Conservation (phyloP, 2,113 vertebrate species). For the Chaenogobius annularis region DNA sequence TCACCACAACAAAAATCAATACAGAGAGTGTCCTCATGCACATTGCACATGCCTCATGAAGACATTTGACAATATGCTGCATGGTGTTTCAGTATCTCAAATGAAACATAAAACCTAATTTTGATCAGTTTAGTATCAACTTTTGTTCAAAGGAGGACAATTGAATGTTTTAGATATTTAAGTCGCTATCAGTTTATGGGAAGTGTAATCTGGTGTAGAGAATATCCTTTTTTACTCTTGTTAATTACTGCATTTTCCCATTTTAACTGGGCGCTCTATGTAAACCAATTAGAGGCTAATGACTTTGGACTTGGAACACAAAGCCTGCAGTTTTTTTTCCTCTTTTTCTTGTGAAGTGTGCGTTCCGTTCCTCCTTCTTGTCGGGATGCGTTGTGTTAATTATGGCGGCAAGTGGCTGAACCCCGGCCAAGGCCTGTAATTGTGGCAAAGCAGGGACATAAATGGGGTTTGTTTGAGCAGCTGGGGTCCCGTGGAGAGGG, state of each 20-base stretch:
- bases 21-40: background rate
- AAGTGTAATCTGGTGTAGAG: constrained; percentile 74
- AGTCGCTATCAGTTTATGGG: background rate
- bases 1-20: background rate
- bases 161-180: background rate
- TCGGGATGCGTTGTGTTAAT: constrained; percentile 98
- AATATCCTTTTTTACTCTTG: constrained; percentile 96
- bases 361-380: constrained; percentile 86
- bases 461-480: constrained; percentile 96
- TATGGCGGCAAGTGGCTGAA: constrained; percentile 99
- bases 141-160: background rate
- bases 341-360: constrained; percentile 84
- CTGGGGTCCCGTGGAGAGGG: constrained; percentile 94
- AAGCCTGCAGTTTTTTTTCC: constrained; percentile 94
- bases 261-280: constrained; percentile 96
- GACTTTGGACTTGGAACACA: constrained; percentile 90
- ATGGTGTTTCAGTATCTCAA: too few species aligned
- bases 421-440: constrained; percentile 98
- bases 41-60: background rate
- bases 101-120: too few species aligned
- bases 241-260: constrained; percentile 98
- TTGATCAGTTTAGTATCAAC: background rate
- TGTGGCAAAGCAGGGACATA: constrained; percentile 91
- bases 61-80: background rate
- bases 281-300: constrained; percentile 99